phyloP scores from a whole-genome alignment of 2,797 vertebrate genomes.

The Siniperca obscura region DNA sequence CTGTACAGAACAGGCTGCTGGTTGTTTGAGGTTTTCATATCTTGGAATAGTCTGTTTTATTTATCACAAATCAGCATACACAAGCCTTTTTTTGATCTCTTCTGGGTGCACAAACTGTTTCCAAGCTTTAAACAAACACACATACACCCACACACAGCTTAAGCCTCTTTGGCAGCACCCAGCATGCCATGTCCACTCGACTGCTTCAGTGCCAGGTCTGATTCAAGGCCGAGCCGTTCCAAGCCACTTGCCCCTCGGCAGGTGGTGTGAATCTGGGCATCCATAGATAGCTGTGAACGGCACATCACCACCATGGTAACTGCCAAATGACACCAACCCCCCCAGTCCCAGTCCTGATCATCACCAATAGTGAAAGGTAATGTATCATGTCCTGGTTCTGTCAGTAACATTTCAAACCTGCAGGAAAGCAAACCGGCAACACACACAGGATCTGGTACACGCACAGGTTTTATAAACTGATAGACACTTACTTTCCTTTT shows the following conservation, averaged over 20 bases:
- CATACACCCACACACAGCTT: conserved; percentile 45
- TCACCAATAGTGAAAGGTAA: conserved; percentile 65
- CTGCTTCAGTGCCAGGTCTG: conserved; percentile 47
- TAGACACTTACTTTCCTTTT: conserved; percentile 13
- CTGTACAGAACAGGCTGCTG: not conserved
- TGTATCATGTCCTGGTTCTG: conserved; percentile 59
- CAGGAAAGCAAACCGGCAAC: conserved; percentile 25
- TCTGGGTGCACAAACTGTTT: conserved; percentile 21
- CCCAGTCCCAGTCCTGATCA: conserved; percentile 15
- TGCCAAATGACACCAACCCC: conserved; percentile 61
- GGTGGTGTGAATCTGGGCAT: conserved; percentile 57
- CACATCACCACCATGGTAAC: conserved; percentile 63
- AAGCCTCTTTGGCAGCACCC: conserved; percentile 62
- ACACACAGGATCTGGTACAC: not conserved
- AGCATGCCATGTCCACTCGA: conserved; percentile 49
- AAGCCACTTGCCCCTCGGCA: conserved; percentile 59
- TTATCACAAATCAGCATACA: conserved; percentile 25
- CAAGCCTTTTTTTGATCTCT: conserved; percentile 38
- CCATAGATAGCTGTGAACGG: conserved; percentile 57
- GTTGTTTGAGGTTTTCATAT: conserved; percentile 44
- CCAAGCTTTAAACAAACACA: conserved; percentile 39
- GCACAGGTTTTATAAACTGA: conserved; percentile 5
- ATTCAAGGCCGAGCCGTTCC: conserved; percentile 38
- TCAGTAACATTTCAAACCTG: conserved; percentile 57
- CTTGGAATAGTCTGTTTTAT: conserved; percentile 37